phyloP scores from a whole-genome alignment of 2,888 invertebrate genomes.

The Zootermopsis nevadensis region DNA sequence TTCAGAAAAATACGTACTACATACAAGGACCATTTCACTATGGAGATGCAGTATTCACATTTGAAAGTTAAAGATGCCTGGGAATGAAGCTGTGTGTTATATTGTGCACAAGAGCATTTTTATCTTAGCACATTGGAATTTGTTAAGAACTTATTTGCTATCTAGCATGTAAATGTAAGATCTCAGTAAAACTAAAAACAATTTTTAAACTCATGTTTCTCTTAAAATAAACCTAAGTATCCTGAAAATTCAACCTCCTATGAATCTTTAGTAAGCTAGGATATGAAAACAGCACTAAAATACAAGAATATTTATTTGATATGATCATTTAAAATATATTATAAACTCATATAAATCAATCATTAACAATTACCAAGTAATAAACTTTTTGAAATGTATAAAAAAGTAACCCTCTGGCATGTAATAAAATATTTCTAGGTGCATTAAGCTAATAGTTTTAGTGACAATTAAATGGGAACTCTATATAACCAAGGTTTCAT shows the following conservation, averaged over 20 bases:
- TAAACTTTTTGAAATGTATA: not conserved
- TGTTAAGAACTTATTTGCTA: too few species aligned
- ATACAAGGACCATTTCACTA: not conserved
- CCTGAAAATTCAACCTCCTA: too few species aligned
- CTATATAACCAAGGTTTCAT: not conserved
- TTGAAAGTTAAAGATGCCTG: slow-evolving; percentile 4
- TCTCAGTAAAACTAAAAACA: too few species aligned
- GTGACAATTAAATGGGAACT: not conserved
- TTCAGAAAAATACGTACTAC: not conserved
- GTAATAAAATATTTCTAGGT: not conserved
- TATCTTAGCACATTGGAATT: too few species aligned
- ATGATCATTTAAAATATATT: not conserved
- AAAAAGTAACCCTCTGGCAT: not conserved
- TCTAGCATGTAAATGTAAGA: too few species aligned
- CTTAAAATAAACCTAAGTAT: too few species aligned
- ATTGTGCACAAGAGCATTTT: not conserved
- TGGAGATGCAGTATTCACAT: slow-evolving; percentile 17
- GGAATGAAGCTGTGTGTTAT: not conserved
- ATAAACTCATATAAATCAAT: not conserved
- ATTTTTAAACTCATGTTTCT: too few species aligned
- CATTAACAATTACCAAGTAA: not conserved
- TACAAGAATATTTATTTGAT: not conserved
- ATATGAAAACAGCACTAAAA: too few species aligned
- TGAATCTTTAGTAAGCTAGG: too few species aligned
- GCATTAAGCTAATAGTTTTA: not conserved